Percentiles rank a stretch among this genome's conserved stretches.
phyloP scores from a whole-genome alignment of 2,797 vertebrate species.

The Crypturellus tataupa region DNA sequence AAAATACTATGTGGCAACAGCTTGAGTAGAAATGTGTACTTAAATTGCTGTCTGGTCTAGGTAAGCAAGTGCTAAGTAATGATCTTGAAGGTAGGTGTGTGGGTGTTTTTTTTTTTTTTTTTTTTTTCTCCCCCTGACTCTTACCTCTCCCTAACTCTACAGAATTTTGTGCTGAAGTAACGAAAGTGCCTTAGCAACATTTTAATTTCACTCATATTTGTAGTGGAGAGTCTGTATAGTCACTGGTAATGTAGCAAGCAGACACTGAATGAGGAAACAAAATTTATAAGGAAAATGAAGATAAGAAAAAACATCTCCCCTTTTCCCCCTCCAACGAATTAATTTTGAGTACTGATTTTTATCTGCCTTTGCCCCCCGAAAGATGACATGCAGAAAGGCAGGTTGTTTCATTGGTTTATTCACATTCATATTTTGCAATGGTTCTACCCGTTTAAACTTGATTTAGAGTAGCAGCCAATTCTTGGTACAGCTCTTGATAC shows the following conservation, averaged over 20 bases:
- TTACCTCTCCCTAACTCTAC: rapidly evolving
- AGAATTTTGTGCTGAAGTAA: not conserved
- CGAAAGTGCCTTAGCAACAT: rapidly evolving
- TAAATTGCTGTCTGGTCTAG: not conserved
- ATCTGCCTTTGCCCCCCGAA: no score
- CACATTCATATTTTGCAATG: rapidly evolving
- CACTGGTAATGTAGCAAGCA: rapidly evolving
- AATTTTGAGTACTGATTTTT: not conserved
- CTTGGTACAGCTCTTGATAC: not conserved
- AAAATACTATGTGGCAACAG: not conserved
- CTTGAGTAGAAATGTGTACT: rapidly evolving
- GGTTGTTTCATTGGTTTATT: not conserved
- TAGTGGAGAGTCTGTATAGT: not conserved
- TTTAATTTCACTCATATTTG: not conserved
- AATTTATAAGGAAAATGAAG: not conserved
- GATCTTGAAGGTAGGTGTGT: rapidly evolving
- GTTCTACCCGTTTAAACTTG: not conserved
- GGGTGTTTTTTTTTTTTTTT: not conserved
- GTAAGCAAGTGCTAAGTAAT: not conserved
- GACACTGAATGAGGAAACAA: no score
- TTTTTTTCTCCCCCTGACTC: rapidly evolving
- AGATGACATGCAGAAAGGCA: not conserved
- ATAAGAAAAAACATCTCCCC: rapidly evolving
- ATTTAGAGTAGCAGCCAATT: not conserved
- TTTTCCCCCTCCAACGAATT: no score